Conservation (phyloP, 37 sponge, comb jelly and placozoan species). For the Cladorhizidae sp. region DNA sequence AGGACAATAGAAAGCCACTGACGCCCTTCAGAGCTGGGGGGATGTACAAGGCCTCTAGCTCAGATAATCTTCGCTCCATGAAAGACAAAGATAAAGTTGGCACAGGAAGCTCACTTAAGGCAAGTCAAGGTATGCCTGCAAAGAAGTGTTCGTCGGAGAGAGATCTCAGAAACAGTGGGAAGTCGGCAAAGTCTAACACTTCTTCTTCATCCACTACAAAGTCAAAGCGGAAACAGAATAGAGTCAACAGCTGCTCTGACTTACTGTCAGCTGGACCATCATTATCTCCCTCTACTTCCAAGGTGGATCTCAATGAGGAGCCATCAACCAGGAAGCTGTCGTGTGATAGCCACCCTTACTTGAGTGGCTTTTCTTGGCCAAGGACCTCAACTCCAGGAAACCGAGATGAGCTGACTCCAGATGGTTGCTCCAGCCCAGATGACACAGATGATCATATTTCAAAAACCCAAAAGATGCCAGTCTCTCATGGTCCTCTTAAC, state of each 20-base stretch:
- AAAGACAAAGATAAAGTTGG: conserved; percentile 10
- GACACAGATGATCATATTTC: neutral
- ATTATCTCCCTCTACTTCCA: neutral
- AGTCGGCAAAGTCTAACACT: neutral
- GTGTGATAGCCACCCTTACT: neutral
- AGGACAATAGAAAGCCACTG: conserved; percentile 1
- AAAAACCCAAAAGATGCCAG: neutral
- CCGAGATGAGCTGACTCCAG: conserved; percentile 26
- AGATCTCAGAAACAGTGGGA: conserved; percentile 18
- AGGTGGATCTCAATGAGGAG: neutral
- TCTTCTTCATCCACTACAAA: neutral
- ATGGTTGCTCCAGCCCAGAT: conserved; percentile 37
- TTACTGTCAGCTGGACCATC: neutral
- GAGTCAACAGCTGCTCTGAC: conserved; percentile 18
- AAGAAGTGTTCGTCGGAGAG: conserved; percentile 52
- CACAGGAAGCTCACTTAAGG: neutral
- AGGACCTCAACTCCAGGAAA: conserved; percentile 44
- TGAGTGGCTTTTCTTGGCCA: neutral
- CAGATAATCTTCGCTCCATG: conserved; percentile 30
- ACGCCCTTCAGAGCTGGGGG: conserved; percentile 19
- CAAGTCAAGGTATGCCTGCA: neutral
- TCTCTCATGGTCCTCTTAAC: neutral
- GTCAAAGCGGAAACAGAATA: conserved; percentile 5
- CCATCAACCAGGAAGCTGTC: neutral
- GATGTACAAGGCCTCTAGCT: conserved; percentile 34